These are phyloP conservation scores for Dipodomys stephensi DNA, from an alignment of 2,113 vertebrate genomes.

Conservation along the genomic window DNA sequence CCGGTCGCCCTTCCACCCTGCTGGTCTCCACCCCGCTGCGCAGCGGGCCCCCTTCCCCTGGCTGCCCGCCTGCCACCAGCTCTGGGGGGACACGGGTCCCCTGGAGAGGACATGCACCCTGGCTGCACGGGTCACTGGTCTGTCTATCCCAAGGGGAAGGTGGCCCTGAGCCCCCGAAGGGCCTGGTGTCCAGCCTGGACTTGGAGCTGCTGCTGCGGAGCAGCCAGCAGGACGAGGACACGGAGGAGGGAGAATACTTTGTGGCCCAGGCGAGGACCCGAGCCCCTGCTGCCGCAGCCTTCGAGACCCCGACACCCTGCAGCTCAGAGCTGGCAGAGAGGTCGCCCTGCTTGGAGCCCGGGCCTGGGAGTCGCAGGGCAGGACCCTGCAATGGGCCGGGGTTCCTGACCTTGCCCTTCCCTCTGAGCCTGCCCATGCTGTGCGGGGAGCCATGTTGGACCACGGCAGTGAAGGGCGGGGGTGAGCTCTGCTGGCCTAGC, in stretches of 20 bases:
- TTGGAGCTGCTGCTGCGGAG: slow-evolving; percentile 91
- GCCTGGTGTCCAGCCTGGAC: slow-evolving; percentile 84
- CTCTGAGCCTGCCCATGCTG: neutral
- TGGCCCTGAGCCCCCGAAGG: slow-evolving; percentile 81
- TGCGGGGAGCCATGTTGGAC: too few species aligned
- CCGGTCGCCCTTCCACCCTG: neutral
- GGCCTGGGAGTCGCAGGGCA: rapidly evolving
- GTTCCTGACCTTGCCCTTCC: too few species aligned
- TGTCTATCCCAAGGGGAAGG: slow-evolving; percentile 79
- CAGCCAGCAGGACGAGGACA: slow-evolving; percentile 76
- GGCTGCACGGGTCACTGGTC: neutral
- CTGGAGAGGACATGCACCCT: neutral
- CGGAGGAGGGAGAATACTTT: slow-evolving; percentile 56
- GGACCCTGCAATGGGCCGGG: rapidly evolving
- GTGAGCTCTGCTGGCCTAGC: too few species aligned
- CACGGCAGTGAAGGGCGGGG: too few species aligned
- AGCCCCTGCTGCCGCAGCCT: too few species aligned
- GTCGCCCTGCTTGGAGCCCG: too few species aligned
- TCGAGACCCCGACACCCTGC: neutral
- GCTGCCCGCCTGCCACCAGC: neutral
- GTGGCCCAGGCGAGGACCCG: slow-evolving; percentile 65
- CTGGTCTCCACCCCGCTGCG: too few species aligned
- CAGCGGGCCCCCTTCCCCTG: too few species aligned
- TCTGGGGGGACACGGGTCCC: neutral
- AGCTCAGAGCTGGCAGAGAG: too few species aligned